A percentile compares a stretch with the other conserved stretches of the same genome.
Evolutionary conservation across 1,140 invertebrate species (phyloP).

Genomic region (Drosophila nannoptera): DNA sequence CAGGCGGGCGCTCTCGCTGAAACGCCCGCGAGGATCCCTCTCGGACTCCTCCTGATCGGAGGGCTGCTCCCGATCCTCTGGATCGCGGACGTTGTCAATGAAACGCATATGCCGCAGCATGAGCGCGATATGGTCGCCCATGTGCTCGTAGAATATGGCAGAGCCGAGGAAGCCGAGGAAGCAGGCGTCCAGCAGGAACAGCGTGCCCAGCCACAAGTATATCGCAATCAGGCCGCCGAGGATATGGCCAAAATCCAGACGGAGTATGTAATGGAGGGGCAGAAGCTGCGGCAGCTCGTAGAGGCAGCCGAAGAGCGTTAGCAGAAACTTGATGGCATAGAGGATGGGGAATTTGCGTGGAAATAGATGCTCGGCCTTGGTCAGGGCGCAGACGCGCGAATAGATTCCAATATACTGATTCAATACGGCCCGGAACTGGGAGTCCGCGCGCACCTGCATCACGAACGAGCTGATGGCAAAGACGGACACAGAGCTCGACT

Average conservation of each 20-base stretch:
- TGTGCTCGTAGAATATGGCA: slow-evolving; percentile 57
- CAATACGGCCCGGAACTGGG: slow-evolving; percentile 37
- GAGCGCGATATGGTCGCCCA: slow-evolving; percentile 49
- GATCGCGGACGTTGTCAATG: slow-evolving; percentile 36
- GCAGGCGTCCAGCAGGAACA: slow-evolving; percentile 60
- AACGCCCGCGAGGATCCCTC: neutral
- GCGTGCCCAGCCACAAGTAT: slow-evolving; percentile 67
- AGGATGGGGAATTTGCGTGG: slow-evolving; percentile 40
- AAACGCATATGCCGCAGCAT: slow-evolving; percentile 51
- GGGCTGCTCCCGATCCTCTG: neutral
- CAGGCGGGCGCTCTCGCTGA: slow-evolving; percentile 11
- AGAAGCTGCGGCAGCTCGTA: slow-evolving; percentile 49
- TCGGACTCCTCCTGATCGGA: neutral
- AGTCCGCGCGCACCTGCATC: slow-evolving; percentile 44
- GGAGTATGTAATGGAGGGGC: neutral
- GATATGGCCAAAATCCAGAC: neutral
- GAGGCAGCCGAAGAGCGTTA: slow-evolving; percentile 48
- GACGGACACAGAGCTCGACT: slow-evolving; percentile 37
- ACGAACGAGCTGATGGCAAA: slow-evolving; percentile 56
- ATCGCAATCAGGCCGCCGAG: slow-evolving; percentile 32
- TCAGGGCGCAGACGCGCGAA: slow-evolving; percentile 36
- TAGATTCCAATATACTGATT: slow-evolving; percentile 61
- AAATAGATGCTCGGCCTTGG: slow-evolving; percentile 29
- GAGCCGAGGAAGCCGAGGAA: slow-evolving; percentile 65
- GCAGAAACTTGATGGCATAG: slow-evolving; percentile 39